phyloP scores from a whole-genome alignment of 2,113 vertebrate species.

The Chrysochloris asiatica region DNA sequence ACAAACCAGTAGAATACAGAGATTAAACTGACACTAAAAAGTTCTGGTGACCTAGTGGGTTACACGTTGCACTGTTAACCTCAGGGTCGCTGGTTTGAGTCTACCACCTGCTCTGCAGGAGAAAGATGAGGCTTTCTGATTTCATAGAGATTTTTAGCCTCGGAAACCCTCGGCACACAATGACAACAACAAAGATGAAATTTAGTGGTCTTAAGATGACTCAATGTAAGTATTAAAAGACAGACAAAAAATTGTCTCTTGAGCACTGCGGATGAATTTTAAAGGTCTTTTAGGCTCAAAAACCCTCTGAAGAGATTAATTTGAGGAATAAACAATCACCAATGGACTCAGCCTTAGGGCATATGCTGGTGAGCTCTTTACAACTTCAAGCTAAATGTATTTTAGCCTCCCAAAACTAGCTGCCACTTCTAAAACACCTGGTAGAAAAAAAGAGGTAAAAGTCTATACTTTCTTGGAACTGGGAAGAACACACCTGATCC shows the following conservation, averaged over 20 bases:
- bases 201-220: conserved; percentile 12
- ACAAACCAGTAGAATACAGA: background rate
- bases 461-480: conserved; percentile 74
- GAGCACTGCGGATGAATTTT: background rate
- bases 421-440: conserved; percentile 54
- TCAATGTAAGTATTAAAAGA: background rate
- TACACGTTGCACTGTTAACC: too few species aligned
- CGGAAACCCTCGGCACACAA: too few species aligned
- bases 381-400: background rate
- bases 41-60: too few species aligned
- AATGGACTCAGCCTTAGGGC: background rate
- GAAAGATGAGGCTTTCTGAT: too few species aligned
- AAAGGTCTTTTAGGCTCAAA: background rate
- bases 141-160: too few species aligned
- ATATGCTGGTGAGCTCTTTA: background rate
- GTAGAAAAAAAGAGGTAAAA: conserved; percentile 37
- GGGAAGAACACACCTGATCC: conserved; percentile 87
- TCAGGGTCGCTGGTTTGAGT: too few species aligned
- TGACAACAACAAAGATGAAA: background rate
- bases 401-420: background rate
- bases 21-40: background rate
- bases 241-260: conserved; percentile 6
- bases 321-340: background rate
- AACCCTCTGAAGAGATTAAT: background rate
- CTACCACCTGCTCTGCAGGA: too few species aligned